phyloP scores from a whole-genome alignment of 2,888 invertebrate genomes.

The Mimumesa dahlbomi region DNA sequence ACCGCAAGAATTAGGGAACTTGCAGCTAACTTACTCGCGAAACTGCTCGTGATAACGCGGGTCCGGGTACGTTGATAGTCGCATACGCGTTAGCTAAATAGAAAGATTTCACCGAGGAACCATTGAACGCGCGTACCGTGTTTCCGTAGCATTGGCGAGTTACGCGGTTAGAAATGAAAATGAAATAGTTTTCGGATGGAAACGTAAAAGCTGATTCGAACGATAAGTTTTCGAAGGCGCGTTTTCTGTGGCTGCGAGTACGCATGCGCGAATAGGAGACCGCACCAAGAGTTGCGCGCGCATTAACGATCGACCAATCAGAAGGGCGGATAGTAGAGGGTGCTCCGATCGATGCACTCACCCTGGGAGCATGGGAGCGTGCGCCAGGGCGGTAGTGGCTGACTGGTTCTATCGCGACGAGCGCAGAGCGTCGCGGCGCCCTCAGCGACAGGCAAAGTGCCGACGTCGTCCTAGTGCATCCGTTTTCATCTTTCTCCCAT shows the following conservation, averaged over 20 bases:
- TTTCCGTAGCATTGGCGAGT: too few species aligned
- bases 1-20: too few species aligned
- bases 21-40: too few species aligned
- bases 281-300: conserved; percentile 23
- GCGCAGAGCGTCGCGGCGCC: conserved; percentile 38
- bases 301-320: conserved; percentile 40
- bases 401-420: conserved; percentile 52
- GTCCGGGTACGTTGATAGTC: too few species aligned
- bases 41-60: too few species aligned
- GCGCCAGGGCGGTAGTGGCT: conserved; percentile 53
- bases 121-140: too few species aligned
- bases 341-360: conserved; percentile 62
- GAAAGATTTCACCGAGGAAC: too few species aligned
- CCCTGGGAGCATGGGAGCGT: conserved; percentile 37
- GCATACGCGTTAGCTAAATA: too few species aligned
- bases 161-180: too few species aligned
- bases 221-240: conserved; percentile 25
- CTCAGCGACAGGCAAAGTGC: conserved; percentile 16
- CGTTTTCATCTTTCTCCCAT: conserved; percentile 11
- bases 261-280: conserved; percentile 19
- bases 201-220: neutral
- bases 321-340: conserved; percentile 59
- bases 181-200: too few species aligned
- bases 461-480: conserved; percentile 23
- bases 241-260: conserved; percentile 14